Base-by-base conservation (phyloP, 2,797 vertebrate genomes). In the Chelmon rostratus region DNA sequence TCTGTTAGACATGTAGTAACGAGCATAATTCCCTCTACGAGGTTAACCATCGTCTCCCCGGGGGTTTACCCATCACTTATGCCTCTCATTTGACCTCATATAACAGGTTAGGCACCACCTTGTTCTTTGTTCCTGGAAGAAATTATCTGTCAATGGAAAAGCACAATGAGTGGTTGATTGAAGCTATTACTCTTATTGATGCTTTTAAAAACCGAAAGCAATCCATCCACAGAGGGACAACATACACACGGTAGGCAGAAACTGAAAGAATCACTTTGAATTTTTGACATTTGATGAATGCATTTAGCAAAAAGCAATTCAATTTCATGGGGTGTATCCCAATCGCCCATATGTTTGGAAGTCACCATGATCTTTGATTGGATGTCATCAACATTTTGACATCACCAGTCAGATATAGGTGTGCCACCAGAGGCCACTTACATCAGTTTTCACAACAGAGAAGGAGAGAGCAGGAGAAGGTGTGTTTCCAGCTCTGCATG, bases 31-130 rank as follows among this genome's bases (percentile, higher is more conserved):
- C 73, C 68, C 56, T 59, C 74, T 64, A 62, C 46, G 50, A 63
- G 66, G 58, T 83, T 81, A 82, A 37, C 2, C 46, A 50, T 12
- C 1, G 8, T 62, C 16, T 65, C 54, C 63, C 59, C 3, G 9
- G 11, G 23, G 61, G 71, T 47, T 49, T 35, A 11, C 33, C n/a
- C 62, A 73, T 78, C 81, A 77, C 79, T 86, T 46, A 83, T 61
- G 19, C 28, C 31, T 8, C 61, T 81, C 21, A 73, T 76, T 80
- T 81, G 37, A 54, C n/a, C 63, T 53, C 46, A 71, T 63, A 28
- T 21, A 78, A 61, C 13, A 40, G 25, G 15, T 67, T 58, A 9
- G 13, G 25, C 5, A 54, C 3, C n/a, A 56, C 69, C 23, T 54
- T 76, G 23, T 67, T 57, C 13, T 68, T 38, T 47, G 49, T 62